A percentile compares a stretch with the other conserved stretches of the same genome.
These are phyloP conservation scores for Ceryle rudis DNA, from an alignment of 2,797 vertebrate species.

Conservation along the genomic window DNA sequence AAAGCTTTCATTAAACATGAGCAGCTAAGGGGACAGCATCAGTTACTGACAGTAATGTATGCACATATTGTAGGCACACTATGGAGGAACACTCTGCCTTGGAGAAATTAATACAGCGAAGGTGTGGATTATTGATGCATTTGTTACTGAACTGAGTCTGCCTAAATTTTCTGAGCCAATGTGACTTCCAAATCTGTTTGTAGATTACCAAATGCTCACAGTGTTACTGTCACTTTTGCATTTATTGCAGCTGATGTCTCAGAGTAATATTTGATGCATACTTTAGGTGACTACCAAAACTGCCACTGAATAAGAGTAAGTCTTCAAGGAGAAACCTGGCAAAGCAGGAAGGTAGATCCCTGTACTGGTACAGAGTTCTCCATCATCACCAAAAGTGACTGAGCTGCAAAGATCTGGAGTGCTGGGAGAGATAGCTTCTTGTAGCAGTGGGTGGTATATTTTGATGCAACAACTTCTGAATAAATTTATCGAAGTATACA, in stretches of 20 bases:
- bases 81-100: slow-evolving; percentile 6
- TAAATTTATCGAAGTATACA: not conserved
- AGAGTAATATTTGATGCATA: not conserved
- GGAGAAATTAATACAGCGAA: slow-evolving; percentile 26
- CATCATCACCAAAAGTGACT: not conserved
- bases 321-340: not conserved
- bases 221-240: slow-evolving; percentile 21
- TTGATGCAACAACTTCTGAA: slow-evolving; percentile 16
- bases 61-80: slow-evolving; percentile 18
- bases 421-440: not conserved
- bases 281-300: not conserved
- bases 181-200: slow-evolving; percentile 42
- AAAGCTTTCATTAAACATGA: slow-evolving; percentile 63
- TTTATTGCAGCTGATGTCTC: slow-evolving; percentile 37
- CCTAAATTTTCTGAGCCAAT: not conserved
- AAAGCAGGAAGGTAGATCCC: not conserved
- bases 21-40: slow-evolving; percentile 19
- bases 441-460: not conserved
- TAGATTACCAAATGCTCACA: slow-evolving; percentile 1
- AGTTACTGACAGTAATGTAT: not conserved
- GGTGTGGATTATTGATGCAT: slow-evolving; percentile 6
- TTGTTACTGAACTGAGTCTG: not conserved
- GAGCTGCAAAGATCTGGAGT: not conserved
- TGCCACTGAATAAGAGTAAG: not conserved
- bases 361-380: not conserved